Base-by-base conservation (phyloP, 2,888 invertebrate genomes). In the Synergus japonicus region DNA sequence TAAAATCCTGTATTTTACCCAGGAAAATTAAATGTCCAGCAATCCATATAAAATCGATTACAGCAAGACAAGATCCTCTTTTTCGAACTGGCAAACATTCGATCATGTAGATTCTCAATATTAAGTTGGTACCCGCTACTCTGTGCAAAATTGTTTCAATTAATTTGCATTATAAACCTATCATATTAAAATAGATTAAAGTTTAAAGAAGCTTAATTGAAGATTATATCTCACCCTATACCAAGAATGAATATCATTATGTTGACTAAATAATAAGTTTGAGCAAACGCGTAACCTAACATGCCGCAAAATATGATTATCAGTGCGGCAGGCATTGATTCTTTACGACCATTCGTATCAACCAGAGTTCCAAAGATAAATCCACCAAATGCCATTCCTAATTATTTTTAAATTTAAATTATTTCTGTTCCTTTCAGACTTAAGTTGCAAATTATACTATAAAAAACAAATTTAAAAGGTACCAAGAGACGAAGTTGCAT, bases 331-430 rank as follows among this genome's bases (percentile, higher is more conserved):
- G 92, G 87, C 81, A 93, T 87, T 58, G 90, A 86, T 81, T 85
- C 85, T 85, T 91, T 92, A 78, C 93, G 89, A n/a, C 93, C 93
- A 77, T 88, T 87, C 58, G 90, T 86, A 82, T 93, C 93, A 5
- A 91, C 88, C n/a, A 92, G 77, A 67, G 87, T 84, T 67, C 90
- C 90, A 22, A 92, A 86, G 12, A 91, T 12, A 76, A 91, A 89
- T 54, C 91, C 91, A 46, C 92, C 92, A 13, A 91, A 49, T 5
- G 88, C 88, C 88, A 90, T 91, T 76, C 93, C 93, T 92, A 82
- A 69, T 64, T 44, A 73, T 37, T 58, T 37, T 41, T 8, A 58
- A 9, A 15, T 49, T 69, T 46, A 8, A 29, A 69, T 49, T 8
- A 49, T 5, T 49, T 22, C 13, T 29, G 8, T 15, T 8, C 15